Base-by-base conservation (phyloP, 2,797 vertebrate species). In the Rallus crepitans region DNA sequence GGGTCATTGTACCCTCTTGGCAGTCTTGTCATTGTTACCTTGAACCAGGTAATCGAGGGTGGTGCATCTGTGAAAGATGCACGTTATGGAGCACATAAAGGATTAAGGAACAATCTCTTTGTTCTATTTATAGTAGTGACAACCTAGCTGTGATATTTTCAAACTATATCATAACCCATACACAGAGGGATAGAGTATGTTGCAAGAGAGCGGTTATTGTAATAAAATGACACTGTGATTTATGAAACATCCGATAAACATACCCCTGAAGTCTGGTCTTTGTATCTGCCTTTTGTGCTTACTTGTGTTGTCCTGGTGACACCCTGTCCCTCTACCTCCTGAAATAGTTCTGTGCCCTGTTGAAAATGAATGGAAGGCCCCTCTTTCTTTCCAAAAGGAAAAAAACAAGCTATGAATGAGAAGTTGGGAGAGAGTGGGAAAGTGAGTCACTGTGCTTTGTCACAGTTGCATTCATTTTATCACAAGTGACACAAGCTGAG, bases 211-310 rank as follows among this genome's bases (percentile, higher is more conserved):
- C 47, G 9, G 95, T 97, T 97, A 91, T 87, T 97, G 87, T 86
- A 94, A 53, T 82, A 79, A 47, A 95, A 78, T 95, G 95, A 97
- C 96, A 95, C 12, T 14, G 72, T 98, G 98, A 98, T 98, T 97
- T 97, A 98, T 97, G 96, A 97, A 96, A 95, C 86, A 87, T 97
- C 94, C 86, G 89, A 97, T 89, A 90, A 92, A 84, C 83, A 95
- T 94, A 95, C 96, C 94, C 96, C 96, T 96, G 97, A 97, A 96
- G 83, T 94, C 96, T 59, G 83, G 95, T 97, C 94, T 97, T 98
- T 97, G 89, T 97, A 94, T 98, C 94, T 97, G 95, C 96, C 97
- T 97, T 97, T 91, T 66, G 31, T 97, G 94, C 93, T 98, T 97
- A 95, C 94, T 97, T 96, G 70, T 92, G 94, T 97, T 97, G 93